Base-by-base conservation (phyloP, 2,797 vertebrate species). In the Corythornis leucogaster region DNA sequence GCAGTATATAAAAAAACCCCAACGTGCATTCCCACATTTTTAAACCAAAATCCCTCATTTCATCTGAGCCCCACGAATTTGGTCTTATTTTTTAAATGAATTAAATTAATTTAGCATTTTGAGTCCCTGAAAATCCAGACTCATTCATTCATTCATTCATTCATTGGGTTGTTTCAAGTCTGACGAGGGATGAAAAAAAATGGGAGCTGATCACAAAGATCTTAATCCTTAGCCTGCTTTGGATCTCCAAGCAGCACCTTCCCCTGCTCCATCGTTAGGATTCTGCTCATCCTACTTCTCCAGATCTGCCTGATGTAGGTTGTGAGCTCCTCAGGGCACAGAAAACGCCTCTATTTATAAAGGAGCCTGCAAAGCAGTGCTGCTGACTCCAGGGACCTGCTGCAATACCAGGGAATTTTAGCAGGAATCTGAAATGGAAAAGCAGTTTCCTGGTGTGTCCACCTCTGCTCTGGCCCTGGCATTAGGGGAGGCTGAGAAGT, bases 371-470 rank as follows among this genome's bases (percentile, higher is more conserved):
- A 43, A 93, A 87, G 81, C 58, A 53, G 31, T 75, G 89, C 73
- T 85, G 90, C 89, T 90, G 84, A 80, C 77, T 74, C 71, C 25
- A 95, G 78, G 18, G 54, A 31, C 68, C 82, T 85, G 74, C 85
- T 77, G 66, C 74, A 85, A 73, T 57, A 84, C 80, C 26, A 62
- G 78, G 64, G 58, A 45, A 54, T 90, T 70, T 71, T 28, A 58
- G 58, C 28, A 68, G 84, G 85, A 93, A 83, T 46, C 28, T 33
- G 45, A 89, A 89, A 66, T 75, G 79, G 87, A 83, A 85, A 87
- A 87, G 66, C 61, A 66, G 61, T 69, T 88, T 95, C 66, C 66
- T 80, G 66, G 19, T 55, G 31, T 46, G 87, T 30, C 43, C 73
- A 78, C 38, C 50, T 90, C 90, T 0, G 0, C 57, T 73, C 78